Conservation (phyloP, 2,113 vertebrate genomes). For the Casuarius casuarius region DNA sequence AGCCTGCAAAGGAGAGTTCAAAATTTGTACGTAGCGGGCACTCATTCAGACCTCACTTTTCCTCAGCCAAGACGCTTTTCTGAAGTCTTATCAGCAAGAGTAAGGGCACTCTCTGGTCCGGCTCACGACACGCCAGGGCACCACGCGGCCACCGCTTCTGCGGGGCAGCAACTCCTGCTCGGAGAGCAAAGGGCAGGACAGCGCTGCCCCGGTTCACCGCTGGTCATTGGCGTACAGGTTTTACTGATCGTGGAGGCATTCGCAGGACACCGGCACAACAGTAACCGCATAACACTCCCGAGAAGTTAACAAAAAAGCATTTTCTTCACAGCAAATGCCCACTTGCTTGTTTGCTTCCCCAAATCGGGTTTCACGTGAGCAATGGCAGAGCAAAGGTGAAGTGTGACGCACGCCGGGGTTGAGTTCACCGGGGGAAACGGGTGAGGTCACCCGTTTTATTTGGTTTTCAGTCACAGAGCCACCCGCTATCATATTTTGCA, state of each 20-base stretch:
- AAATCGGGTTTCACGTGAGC: background rate
- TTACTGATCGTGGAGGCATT: background rate
- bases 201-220: background rate
- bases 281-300: background rate
- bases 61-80: background rate
- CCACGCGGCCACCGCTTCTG: rapidly evolving
- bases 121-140: background rate
- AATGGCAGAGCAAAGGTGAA: background rate
- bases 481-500: background rate
- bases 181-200: background rate
- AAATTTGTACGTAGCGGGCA: background rate
- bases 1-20: background rate
- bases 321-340: background rate
- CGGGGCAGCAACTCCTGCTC: background rate
- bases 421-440: background rate
- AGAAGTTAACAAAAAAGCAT: background rate
- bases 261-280: background rate
- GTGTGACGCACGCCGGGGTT: background rate
- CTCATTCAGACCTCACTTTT: background rate
- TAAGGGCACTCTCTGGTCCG: background rate
- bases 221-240: background rate
- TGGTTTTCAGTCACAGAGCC: background rate
- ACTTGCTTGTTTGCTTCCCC: background rate
- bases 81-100: background rate
- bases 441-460: background rate